A percentile compares a stretch with the other conserved stretches of the same genome.
phyloP scores from a whole-genome alignment of 2,797 vertebrate genomes.

The Adrianichthys oophorus region DNA sequence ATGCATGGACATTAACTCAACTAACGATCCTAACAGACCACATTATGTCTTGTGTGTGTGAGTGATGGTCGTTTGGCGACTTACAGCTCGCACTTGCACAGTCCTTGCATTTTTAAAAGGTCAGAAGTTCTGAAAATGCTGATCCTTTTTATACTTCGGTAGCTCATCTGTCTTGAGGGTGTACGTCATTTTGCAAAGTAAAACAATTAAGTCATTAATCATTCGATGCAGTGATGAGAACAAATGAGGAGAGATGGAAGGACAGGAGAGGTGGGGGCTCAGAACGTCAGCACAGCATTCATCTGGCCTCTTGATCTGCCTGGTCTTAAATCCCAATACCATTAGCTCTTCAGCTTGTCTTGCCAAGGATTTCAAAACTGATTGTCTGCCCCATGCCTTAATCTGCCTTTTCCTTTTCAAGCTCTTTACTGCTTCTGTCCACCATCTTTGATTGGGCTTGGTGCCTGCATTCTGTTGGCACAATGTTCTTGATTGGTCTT shows the following conservation, averaged over 20 bases:
- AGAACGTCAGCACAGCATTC: not conserved
- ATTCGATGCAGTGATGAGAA: constrained; percentile 43
- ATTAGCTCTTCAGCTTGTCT: constrained; percentile 19
- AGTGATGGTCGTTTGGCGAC: constrained; percentile 6
- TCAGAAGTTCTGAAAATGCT: constrained; percentile 39
- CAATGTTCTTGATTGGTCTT: constrained; percentile 49
- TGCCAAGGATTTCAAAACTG: constrained; percentile 14
- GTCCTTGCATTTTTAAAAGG: constrained; percentile 36
- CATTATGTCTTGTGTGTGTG: constrained; percentile 38
- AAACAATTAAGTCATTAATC: constrained; percentile 54
- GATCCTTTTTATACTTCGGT: constrained; percentile 19
- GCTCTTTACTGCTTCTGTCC: constrained; percentile 17
- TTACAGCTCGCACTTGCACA: constrained; percentile 24
- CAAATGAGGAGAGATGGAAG: constrained; percentile 28
- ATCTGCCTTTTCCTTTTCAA: constrained; percentile 21
- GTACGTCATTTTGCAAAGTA: constrained; percentile 11
- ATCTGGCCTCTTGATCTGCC: constrained; percentile 20
- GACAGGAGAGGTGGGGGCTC: constrained; percentile 3
- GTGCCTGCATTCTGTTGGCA: constrained; percentile 18
- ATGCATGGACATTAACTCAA: constrained; percentile 70
- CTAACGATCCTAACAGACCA: constrained; percentile 68
- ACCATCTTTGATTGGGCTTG: constrained; percentile 34
- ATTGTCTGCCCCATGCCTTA: constrained; percentile 19
- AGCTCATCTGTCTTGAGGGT: constrained; percentile 27
- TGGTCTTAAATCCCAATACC: constrained; percentile 11